A percentile compares a stretch with the other conserved stretches of the same genome.
These are phyloP conservation scores for Quadriops clusia DNA, from an alignment of 2,888 invertebrate species.

Conservation along the genomic window DNA sequence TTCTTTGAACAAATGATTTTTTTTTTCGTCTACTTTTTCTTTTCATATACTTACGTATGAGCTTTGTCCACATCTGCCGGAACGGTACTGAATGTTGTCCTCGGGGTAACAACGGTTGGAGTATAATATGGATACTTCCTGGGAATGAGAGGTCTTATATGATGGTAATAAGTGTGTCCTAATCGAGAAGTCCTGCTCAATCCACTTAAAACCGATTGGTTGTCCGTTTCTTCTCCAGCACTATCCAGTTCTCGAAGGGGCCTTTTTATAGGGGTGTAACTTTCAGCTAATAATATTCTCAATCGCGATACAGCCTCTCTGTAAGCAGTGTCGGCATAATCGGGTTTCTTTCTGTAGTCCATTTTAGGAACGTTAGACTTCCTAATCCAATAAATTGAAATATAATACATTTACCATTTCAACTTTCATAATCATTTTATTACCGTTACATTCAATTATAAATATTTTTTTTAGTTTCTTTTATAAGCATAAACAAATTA, in stretches of 20 bases:
- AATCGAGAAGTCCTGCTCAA: constrained; percentile 20
- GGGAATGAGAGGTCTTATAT: constrained; percentile 13
- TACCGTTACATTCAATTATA: no score
- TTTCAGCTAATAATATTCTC: constrained; percentile 64
- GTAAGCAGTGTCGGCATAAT: constrained; percentile 75
- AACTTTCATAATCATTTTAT: no score
- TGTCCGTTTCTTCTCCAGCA: constrained; percentile 49
- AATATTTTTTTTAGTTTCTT: no score
- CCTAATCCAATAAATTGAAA: no score
- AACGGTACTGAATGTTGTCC: no score
- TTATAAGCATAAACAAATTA: no score
- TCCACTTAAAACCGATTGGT: constrained; percentile 38
- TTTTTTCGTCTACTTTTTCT: no score
- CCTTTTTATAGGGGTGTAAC: constrained; percentile 44
- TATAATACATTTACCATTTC: no score
- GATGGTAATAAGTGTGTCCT: constrained; percentile 16
- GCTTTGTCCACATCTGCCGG: no score
- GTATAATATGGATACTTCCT: constrained; percentile 16
- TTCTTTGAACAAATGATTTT: no score
- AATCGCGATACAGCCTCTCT: constrained; percentile 73
- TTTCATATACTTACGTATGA: no score
- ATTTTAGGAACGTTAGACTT: constrained; percentile 14
- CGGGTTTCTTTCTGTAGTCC: constrained; percentile 28
- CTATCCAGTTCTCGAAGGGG: constrained; percentile 35
- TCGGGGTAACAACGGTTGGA: constrained; percentile 5